Evolutionary conservation across 2,113 vertebrate genomes (phyloP).

Genomic region (Leptosomus discolor): DNA sequence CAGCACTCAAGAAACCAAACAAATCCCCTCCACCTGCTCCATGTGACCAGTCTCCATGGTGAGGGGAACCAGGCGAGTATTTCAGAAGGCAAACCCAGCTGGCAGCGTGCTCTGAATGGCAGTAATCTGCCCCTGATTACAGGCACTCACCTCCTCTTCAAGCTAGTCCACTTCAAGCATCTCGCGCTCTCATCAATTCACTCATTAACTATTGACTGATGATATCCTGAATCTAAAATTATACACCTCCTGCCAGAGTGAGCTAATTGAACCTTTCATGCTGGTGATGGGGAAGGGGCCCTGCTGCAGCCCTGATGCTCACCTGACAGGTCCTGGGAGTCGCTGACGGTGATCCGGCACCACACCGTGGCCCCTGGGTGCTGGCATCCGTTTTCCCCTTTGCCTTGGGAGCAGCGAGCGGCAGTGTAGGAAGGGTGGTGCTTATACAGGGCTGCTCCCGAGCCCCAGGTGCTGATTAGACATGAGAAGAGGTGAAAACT

Average conservation of each 20-base stretch:
- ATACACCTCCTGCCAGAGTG: conserved; percentile 27
- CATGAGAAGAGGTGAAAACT: neutral
- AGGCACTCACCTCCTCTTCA: conserved; percentile 60
- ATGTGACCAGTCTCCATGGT: neutral
- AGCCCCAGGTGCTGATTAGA: neutral
- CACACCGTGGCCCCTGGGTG: rapidly evolving
- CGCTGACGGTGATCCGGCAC: rapidly evolving
- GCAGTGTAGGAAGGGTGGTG: neutral
- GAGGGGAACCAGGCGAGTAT: conserved; percentile 15
- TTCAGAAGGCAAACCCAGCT: conserved; percentile 57
- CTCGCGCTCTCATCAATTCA: conserved; percentile 55
- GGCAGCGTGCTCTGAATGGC: conserved; percentile 41
- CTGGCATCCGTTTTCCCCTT: neutral
- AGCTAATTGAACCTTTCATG: conserved; percentile 64
- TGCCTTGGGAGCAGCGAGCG: neutral
- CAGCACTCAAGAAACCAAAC: neutral
- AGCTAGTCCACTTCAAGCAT: conserved; percentile 50
- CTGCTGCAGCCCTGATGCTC: neutral
- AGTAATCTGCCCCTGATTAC: conserved; percentile 63
- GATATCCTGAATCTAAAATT: conserved; percentile 69
- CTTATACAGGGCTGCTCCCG: neutral
- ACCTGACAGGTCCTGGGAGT: neutral
- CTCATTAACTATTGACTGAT: conserved; percentile 67
- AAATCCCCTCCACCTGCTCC: neutral
- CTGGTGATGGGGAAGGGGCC: conserved; percentile 20